Percentiles rank a stretch among this genome's conserved stretches.
Conservation (phyloP, 1,140 invertebrate species). For the Drosophila pandora region DNA sequence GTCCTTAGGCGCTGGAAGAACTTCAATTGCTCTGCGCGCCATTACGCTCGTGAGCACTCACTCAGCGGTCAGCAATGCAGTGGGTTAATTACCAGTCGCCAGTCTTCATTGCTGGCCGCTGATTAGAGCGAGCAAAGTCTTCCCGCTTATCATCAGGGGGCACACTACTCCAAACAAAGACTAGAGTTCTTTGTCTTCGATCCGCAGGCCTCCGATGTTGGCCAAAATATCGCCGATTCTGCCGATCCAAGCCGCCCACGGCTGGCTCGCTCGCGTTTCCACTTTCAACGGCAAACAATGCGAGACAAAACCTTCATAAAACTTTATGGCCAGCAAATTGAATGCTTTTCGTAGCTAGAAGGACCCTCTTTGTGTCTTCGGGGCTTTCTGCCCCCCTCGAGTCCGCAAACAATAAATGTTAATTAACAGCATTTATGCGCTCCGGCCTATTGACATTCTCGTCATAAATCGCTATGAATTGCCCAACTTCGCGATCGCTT, state of each 20-base stretch:
- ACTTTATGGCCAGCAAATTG: constrained; percentile 69
- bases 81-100: constrained; percentile 76
- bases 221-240: neutral
- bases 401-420: constrained; percentile 78
- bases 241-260: constrained; percentile 24
- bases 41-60: constrained; percentile 22
- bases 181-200: constrained; percentile 28
- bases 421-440: constrained; percentile 76
- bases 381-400: constrained; percentile 20
- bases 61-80: constrained; percentile 69
- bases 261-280: constrained; percentile 16
- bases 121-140: constrained; percentile 48
- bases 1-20: constrained; percentile 27
- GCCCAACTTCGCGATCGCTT: constrained; percentile 22
- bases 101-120: constrained; percentile 45
- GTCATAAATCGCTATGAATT: constrained; percentile 29
- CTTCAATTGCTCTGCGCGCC: constrained; percentile 60
- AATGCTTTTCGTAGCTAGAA: constrained; percentile 59
- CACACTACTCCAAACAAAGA: neutral
- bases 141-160: constrained; percentile 37
- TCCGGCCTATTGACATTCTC: constrained; percentile 71
- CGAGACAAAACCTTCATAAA: constrained; percentile 51
- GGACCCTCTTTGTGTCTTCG: constrained; percentile 16
- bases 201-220: neutral
- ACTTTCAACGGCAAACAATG: constrained; percentile 44